These are phyloP conservation scores for Neosilurus hyrtlii DNA, from an alignment of 2,797 vertebrate genomes.

Conservation along the genomic window DNA sequence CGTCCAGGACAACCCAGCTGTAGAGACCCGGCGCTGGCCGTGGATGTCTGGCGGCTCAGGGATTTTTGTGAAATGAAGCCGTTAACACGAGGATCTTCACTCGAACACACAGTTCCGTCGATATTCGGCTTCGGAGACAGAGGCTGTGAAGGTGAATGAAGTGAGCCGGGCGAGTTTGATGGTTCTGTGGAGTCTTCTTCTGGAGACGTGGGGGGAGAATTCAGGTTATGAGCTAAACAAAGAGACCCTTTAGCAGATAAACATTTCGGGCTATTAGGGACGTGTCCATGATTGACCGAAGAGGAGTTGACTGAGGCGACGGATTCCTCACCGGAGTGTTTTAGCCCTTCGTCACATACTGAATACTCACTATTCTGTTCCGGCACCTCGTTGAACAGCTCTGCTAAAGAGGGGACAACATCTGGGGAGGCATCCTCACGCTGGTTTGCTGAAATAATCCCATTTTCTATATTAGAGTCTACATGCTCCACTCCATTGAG, in stretches of 20 bases:
- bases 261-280: conserved; percentile 63
- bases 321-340: conserved; percentile 36
- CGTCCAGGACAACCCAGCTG: conserved; percentile 56
- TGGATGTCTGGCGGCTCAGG: conserved; percentile 81
- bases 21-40: conserved; percentile 76
- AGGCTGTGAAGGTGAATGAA: conserved; percentile 67
- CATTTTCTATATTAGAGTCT: conserved; percentile 40
- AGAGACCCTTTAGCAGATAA: conserved; percentile 25
- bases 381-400: background rate
- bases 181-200: conserved; percentile 63
- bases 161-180: conserved; percentile 42
- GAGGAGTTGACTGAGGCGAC: conserved; percentile 40
- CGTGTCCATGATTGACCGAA: conserved; percentile 55
- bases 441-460: conserved; percentile 11
- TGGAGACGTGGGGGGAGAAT: conserved; percentile 58
- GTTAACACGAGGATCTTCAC: conserved; percentile 67
- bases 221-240: conserved; percentile 7
- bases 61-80: conserved; percentile 72
- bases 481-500: background rate
- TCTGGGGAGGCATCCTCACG: conserved; percentile 63
- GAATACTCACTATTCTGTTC: conserved; percentile 43
- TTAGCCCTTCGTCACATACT: conserved; percentile 45
- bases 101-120: conserved; percentile 67
- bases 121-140: background rate
- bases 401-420: background rate